Evolutionary conservation across 35 echinoderm and acorn worm species (phyloP).

Genomic region (Amphiura filiformis): DNA sequence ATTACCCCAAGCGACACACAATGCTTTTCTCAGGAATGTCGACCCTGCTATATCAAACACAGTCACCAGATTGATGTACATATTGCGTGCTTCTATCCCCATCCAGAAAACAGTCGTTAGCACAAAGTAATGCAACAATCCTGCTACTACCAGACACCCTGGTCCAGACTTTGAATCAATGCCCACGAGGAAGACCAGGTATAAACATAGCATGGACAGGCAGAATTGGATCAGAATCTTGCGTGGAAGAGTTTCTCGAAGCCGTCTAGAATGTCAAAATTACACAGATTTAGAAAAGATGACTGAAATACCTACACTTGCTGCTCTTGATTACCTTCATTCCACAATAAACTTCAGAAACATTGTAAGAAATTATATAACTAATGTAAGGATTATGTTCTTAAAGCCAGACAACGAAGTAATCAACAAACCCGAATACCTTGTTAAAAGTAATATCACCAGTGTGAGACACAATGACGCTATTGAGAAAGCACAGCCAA

Average conservation of each 20-base stretch:
- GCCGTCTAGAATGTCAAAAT: conserved; percentile 16
- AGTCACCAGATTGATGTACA: conserved; percentile 66
- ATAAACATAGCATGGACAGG: conserved; percentile 55
- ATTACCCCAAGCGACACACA: conserved; percentile 71
- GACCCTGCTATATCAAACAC: conserved; percentile 47
- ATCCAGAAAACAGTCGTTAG: conserved; percentile 74
- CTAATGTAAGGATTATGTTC: too few relatives aligned
- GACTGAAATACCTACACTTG: too few relatives aligned
- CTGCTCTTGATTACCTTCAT: too few relatives aligned
- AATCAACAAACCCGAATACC: too few relatives aligned
- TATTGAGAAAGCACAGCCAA: too few relatives aligned
- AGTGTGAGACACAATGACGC: conserved; percentile 17
- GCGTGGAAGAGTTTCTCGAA: conserved; percentile 58
- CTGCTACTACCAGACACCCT: conserved; percentile 27
- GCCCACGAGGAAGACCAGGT: conserved; percentile 55
- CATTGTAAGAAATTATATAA: too few relatives aligned
- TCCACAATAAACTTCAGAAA: too few relatives aligned
- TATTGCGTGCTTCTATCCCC: conserved; percentile 74
- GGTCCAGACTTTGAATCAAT: conserved; percentile 26
- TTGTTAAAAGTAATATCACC: conserved; percentile 7
- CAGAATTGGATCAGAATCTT: conserved; percentile 70
- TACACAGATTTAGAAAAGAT: too few relatives aligned
- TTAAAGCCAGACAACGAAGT: too few relatives aligned
- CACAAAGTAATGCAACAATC: conserved; percentile 70
- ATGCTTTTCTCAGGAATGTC: conserved; percentile 54